A percentile compares a stretch with the other conserved stretches of the same genome.
Conservation (phyloP, 1,140 invertebrate genomes). For the Drosophila seguyi region DNA sequence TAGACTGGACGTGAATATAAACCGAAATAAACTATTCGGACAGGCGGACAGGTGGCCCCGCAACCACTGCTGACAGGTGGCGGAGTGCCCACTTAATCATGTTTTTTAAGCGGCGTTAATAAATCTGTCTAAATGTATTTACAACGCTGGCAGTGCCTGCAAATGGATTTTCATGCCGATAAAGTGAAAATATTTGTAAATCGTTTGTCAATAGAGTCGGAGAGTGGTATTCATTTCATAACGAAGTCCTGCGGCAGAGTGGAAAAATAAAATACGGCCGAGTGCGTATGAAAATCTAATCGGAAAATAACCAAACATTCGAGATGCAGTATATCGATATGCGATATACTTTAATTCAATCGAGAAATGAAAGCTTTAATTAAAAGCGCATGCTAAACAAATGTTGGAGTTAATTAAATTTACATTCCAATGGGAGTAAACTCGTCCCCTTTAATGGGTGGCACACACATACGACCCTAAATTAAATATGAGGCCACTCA, state of each 20-base stretch:
- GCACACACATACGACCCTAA: constrained; percentile 29
- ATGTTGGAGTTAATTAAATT: constrained; percentile 41
- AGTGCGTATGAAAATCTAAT: constrained; percentile 29
- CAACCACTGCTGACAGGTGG: constrained; percentile 36
- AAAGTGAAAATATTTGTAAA: constrained; percentile 46
- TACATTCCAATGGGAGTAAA: constrained; percentile 11
- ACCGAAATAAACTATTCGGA: constrained; percentile 22
- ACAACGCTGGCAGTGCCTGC: constrained; percentile 21
- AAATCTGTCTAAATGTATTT: constrained; percentile 51
- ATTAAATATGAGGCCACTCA: constrained; percentile 48
- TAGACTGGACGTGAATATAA: constrained; percentile 17
- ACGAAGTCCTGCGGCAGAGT: not conserved
- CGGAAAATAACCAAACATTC: constrained; percentile 21
- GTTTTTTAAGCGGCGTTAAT: constrained; percentile 48
- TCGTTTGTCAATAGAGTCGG: constrained; percentile 24
- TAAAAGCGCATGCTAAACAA: constrained; percentile 26
- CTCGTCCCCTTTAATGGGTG: constrained; percentile 15
- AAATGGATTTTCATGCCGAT: constrained; percentile 67
- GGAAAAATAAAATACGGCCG: constrained; percentile 6
- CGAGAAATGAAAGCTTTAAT: constrained; percentile 34
- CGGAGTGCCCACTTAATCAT: constrained; percentile 46
- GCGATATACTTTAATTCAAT: constrained; percentile 32
- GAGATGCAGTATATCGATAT: constrained; percentile 6
- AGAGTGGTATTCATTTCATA: constrained; percentile 27
- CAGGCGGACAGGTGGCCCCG: constrained; percentile 3